phyloP scores from a whole-genome alignment of 2,888 invertebrate genomes.

The Orgyia antiqua region DNA sequence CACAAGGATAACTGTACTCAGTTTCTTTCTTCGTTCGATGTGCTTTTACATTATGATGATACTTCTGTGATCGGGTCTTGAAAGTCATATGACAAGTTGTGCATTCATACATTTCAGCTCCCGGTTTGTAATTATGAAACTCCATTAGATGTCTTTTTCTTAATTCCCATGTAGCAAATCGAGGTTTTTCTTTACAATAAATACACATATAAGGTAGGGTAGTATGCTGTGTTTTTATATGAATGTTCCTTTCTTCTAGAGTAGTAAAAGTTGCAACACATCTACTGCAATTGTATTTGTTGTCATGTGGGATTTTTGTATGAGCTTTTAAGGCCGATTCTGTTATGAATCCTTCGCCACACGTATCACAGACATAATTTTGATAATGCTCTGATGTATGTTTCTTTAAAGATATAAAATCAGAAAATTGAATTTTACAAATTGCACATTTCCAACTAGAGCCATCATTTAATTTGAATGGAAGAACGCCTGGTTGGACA shows the following conservation, averaged over 20 bases:
- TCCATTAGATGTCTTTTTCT: conserved; percentile 65
- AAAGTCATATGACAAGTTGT: conserved; percentile 69
- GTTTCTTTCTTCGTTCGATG: conserved; percentile 65
- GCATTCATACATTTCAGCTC: conserved; percentile 67
- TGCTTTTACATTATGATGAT: conserved; percentile 66
- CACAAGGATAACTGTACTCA: conserved; percentile 68
- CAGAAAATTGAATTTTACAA: conserved; percentile 58
- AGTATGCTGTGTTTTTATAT: conserved; percentile 64
- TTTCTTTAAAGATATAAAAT: conserved; percentile 59
- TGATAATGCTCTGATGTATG: conserved; percentile 66
- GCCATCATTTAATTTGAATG: conserved; percentile 63
- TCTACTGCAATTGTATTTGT: conserved; percentile 62
- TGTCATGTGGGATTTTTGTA: conserved; percentile 60
- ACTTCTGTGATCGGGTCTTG: conserved; percentile 66
- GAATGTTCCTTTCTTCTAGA: conserved; percentile 56
- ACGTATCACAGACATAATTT: conserved; percentile 68
- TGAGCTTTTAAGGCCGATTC: conserved; percentile 61
- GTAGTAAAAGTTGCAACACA: conserved; percentile 66
- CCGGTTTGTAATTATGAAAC: conserved; percentile 63
- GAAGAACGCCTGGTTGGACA: conserved; percentile 63
- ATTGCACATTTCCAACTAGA: conserved; percentile 65
- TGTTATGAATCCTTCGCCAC: conserved; percentile 68
- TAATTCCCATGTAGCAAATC: conserved; percentile 67
- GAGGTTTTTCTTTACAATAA: conserved; percentile 64
- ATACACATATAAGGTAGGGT: conserved; percentile 63